phyloP scores from a whole-genome alignment of 2,113 vertebrate species.

The Oreocharis arfaki region DNA sequence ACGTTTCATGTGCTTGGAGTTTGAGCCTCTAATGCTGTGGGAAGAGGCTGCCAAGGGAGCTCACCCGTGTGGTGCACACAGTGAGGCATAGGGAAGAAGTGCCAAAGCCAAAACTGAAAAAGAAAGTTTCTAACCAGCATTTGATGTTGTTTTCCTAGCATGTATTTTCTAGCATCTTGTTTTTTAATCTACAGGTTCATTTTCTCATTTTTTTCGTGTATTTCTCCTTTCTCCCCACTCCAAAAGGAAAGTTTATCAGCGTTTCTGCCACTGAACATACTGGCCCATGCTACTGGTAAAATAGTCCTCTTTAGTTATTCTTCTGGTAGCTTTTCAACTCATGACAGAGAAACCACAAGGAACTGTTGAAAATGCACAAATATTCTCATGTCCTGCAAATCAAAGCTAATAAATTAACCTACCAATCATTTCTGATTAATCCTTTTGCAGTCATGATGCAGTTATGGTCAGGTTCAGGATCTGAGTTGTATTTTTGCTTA shows the following conservation, averaged over 20 bases:
- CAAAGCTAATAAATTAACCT: neutral
- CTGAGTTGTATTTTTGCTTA: neutral
- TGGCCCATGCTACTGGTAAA: neutral
- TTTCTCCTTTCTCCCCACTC: neutral
- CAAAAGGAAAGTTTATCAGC: neutral
- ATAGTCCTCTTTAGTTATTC: neutral
- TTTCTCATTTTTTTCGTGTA: neutral
- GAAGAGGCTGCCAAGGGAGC: neutral
- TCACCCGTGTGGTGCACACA: accelerated
- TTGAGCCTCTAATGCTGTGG: accelerated
- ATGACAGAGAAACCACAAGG: neutral
- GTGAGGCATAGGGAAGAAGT: accelerated
- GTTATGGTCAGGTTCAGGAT: neutral
- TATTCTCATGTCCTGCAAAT: neutral
- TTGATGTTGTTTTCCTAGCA: neutral
- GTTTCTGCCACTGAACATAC: neutral
- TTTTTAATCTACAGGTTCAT: neutral
- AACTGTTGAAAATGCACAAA: neutral
- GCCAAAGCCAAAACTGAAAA: neutral
- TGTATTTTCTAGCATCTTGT: neutral
- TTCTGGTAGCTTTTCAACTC: neutral
- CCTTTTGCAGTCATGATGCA: neutral
- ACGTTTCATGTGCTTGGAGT: accelerated
- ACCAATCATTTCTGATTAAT: neutral
- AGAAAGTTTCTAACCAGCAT: neutral